phyloP scores from a whole-genome alignment of 1,140 invertebrate species.

The Drosophila azteca region DNA sequence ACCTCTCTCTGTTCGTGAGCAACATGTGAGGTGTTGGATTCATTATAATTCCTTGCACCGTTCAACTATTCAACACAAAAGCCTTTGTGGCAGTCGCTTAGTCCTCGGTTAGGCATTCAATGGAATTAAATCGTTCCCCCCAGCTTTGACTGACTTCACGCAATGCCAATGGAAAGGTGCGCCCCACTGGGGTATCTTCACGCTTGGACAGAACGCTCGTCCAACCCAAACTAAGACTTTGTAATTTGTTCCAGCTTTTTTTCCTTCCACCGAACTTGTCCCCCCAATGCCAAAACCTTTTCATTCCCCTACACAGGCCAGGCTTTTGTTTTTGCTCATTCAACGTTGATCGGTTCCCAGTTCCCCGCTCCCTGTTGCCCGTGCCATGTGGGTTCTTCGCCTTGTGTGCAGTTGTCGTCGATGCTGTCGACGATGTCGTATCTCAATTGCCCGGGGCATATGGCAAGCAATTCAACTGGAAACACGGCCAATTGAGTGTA shows the following conservation, averaged over 20 bases:
- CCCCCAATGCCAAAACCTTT: conserved; percentile 13
- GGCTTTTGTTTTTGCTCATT: conserved; percentile 62
- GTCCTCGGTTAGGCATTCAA: conserved; percentile 43
- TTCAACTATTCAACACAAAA: conserved; percentile 56
- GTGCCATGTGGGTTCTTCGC: conserved; percentile 17
- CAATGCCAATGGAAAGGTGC: not conserved
- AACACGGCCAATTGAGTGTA: conserved; percentile 65
- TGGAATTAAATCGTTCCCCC: conserved; percentile 45
- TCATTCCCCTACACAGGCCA: conserved; percentile 8
- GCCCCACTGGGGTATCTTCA: conserved; percentile 1
- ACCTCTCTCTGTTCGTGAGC: not conserved
- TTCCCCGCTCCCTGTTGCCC: not conserved
- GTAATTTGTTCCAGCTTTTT: conserved; percentile 51
- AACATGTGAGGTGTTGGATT: conserved; percentile 53
- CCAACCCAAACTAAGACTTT: conserved; percentile 28
- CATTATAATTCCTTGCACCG: conserved; percentile 56
- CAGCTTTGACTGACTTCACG: conserved; percentile 16
- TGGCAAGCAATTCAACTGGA: conserved; percentile 68
- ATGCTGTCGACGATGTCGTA: conserved; percentile 14
- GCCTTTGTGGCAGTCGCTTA: conserved; percentile 46
- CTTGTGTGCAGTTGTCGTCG: conserved; percentile 38
- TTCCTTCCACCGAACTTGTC: not conserved
- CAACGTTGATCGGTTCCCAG: conserved; percentile 46
- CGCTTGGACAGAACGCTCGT: conserved; percentile 1
- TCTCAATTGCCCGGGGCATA: conserved; percentile 38